phyloP scores from a whole-genome alignment of 2,797 vertebrate species.

The Hylomyscus alleni region DNA sequence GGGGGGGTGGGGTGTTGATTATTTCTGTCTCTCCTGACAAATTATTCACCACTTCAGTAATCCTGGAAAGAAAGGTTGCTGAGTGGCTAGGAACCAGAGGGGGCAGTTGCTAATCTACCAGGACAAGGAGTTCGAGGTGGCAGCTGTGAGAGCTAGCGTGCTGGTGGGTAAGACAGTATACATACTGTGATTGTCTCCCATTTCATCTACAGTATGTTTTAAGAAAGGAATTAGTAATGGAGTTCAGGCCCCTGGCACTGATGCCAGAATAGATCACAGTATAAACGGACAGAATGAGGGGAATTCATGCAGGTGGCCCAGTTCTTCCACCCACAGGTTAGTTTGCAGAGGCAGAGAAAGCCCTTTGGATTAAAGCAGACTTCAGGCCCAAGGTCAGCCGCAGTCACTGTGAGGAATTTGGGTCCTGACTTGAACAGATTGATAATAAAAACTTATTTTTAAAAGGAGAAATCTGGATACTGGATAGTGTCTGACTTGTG shows the following conservation, averaged over 20 bases:
- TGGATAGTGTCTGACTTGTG: background rate
- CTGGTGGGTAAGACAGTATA: background rate
- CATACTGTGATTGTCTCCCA: background rate
- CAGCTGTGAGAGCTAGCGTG: fast-evolving
- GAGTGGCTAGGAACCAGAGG: background rate
- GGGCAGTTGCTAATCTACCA: background rate
- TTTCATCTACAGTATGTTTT: background rate
- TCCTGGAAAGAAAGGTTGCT: background rate
- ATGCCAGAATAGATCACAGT: background rate
- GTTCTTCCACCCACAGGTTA: background rate
- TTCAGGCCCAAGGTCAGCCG: background rate
- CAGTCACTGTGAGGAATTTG: background rate
- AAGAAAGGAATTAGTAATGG: background rate
- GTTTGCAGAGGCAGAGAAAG: slow-evolving; percentile 42
- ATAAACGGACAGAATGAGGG: background rate
- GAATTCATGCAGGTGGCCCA: background rate
- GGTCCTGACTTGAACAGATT: slow-evolving; percentile 37
- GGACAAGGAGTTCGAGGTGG: background rate
- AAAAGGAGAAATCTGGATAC: background rate
- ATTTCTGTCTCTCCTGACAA: background rate
- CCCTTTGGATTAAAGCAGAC: slow-evolving; percentile 19
- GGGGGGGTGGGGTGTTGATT: background rate
- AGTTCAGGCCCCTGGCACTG: background rate
- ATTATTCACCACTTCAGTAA: background rate
- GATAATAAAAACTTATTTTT: background rate